These are phyloP conservation scores for Lumbricus terrestris DNA, from an alignment of 2,888 invertebrate genomes.

Conservation along the genomic window DNA sequence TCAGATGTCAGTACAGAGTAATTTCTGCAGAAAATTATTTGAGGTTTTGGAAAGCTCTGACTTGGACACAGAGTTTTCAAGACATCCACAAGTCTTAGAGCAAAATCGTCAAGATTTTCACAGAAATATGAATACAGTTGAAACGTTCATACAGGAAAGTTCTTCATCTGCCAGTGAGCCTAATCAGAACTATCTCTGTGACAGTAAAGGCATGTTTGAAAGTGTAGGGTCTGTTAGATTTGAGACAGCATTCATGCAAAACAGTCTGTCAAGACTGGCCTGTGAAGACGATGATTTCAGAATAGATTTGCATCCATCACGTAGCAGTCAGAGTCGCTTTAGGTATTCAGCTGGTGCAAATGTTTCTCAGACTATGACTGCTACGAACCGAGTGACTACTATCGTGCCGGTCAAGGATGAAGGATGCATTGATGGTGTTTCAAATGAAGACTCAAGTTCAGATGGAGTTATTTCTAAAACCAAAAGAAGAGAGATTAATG, in stretches of 20 bases:
- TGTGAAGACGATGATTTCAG: neutral
- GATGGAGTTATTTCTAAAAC: neutral
- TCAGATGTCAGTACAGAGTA: neutral
- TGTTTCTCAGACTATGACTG: neutral
- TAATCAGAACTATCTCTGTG: neutral
- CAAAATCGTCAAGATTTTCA: neutral
- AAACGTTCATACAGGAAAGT: neutral
- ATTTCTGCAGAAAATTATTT: neutral
- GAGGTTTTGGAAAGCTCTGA: neutral
- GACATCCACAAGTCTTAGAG: neutral
- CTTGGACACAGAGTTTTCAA: neutral
- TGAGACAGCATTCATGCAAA: neutral
- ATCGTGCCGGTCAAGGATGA: neutral
- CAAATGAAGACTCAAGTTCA: neutral
- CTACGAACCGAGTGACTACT: too few relatives aligned
- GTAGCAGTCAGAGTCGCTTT: neutral
- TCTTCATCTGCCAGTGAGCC: neutral
- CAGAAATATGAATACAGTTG: neutral
- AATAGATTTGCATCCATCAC: neutral
- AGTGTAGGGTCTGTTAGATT: neutral
- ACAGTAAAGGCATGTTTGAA: neutral
- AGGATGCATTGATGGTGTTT: neutral
- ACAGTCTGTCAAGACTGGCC: neutral
- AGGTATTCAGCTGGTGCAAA: neutral
- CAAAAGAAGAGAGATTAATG: neutral